These are phyloP conservation scores for Drosophila melanica DNA, from an alignment of 1,140 invertebrate genomes.

Conservation along the genomic window DNA sequence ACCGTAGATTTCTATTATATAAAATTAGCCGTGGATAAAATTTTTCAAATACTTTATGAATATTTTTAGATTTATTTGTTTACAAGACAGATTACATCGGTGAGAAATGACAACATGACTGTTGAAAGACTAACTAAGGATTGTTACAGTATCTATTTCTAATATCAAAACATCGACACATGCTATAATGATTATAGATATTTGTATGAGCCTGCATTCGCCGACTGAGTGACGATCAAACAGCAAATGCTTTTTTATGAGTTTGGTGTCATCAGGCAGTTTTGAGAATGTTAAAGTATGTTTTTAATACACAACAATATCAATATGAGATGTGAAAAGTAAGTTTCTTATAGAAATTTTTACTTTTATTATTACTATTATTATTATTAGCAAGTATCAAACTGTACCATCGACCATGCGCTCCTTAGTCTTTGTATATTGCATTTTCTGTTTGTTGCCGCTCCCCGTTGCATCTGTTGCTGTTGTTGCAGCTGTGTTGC, in stretches of 20 bases:
- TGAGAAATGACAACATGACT: too few species aligned
- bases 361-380: not conserved
- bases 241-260: too few species aligned
- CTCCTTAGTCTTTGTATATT: conserved; percentile 78
- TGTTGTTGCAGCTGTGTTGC: conserved; percentile 35
- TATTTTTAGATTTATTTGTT: too few species aligned
- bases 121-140: too few species aligned
- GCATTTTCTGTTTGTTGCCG: conserved; percentile 78
- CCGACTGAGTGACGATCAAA: not conserved
- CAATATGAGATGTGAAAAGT: not conserved
- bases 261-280: not conserved
- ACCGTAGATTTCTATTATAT: too few species aligned
- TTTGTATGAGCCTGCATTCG: not conserved
- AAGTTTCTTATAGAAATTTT: not conserved
- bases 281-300: not conserved
- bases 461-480: conserved; percentile 38
- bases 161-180: too few species aligned
- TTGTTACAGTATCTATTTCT: too few species aligned
- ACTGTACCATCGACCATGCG: conserved; percentile 84
- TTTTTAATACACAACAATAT: too few species aligned
- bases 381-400: not conserved
- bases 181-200: not conserved
- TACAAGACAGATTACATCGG: too few species aligned
- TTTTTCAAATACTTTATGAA: too few species aligned
- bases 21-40: too few species aligned